A percentile compares a stretch with the other conserved stretches of the same genome.
Evolutionary conservation across 2,888 invertebrate genomes (phyloP).

Genomic region (Holacanthella duospinosa): DNA sequence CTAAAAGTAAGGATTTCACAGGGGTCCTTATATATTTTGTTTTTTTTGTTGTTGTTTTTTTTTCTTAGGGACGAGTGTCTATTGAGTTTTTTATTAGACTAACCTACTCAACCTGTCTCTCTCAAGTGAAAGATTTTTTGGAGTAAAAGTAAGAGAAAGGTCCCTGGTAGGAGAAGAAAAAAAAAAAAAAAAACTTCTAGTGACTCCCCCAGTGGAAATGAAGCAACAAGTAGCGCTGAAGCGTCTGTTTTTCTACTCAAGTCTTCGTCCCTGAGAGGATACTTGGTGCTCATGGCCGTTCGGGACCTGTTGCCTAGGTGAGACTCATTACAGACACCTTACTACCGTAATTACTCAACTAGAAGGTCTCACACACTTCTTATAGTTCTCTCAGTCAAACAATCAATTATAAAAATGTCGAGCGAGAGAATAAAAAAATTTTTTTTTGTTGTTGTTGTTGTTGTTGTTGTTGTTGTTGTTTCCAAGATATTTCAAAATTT

Average conservation of each 20-base stretch:
- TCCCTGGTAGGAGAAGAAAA: background rate
- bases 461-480: too few species aligned
- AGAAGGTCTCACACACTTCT: background rate
- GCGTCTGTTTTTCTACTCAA: too few species aligned
- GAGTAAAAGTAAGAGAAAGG: constrained; percentile 2
- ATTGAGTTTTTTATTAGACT: too few species aligned
- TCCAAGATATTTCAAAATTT: too few species aligned
- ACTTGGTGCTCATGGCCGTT: background rate
- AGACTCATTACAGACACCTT: background rate
- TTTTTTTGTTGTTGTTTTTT: background rate
- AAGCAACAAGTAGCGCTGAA: background rate
- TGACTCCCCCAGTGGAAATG: too few species aligned
- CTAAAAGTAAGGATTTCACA: constrained; percentile 42
- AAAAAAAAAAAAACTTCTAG: too few species aligned
- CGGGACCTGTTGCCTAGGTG: background rate
- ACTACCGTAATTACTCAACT: background rate
- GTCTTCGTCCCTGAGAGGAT: background rate
- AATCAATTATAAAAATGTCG: too few species aligned
- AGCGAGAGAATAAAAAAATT: too few species aligned
- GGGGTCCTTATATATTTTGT: background rate
- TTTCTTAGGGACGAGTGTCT: too few species aligned
- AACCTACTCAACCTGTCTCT: too few species aligned
- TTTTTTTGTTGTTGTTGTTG: too few species aligned
- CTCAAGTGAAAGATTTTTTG: too few species aligned
- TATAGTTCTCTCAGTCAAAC: background rate